Conservation (phyloP, 2,797 vertebrate species). For the Urophycis tenuis region DNA sequence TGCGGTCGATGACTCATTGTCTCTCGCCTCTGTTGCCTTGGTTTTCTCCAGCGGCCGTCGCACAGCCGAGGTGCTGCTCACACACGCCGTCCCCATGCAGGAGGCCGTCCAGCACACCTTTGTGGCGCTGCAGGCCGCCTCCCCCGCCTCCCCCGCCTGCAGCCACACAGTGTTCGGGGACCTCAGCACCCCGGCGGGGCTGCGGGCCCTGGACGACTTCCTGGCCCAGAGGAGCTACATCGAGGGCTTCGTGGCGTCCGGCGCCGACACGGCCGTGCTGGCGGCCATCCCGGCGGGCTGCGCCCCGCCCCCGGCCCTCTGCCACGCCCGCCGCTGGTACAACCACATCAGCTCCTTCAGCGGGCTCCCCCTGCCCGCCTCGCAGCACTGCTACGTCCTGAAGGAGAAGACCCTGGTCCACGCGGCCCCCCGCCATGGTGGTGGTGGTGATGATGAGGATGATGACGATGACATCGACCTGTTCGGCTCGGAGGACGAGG, state of each 20-base stretch:
- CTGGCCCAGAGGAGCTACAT: conserved; percentile 88
- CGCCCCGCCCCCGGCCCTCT: conserved; percentile 74
- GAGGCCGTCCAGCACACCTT: conserved; percentile 48
- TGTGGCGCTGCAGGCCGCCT: background rate
- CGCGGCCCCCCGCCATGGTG: conserved; percentile 57
- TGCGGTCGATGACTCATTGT: conserved; percentile 49
- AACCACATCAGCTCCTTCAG: conserved; percentile 86
- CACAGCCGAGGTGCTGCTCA: conserved; percentile 52
- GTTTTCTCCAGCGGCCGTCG: conserved; percentile 65
- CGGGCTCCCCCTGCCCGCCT: conserved; percentile 77
- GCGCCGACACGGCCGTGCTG: conserved; percentile 82
- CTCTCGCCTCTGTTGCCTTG: conserved; percentile 64
- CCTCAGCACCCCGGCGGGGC: conserved; percentile 75
- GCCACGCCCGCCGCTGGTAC: conserved; percentile 89
- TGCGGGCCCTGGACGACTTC: conserved; percentile 83
- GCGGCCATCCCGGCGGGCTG: conserved; percentile 69
- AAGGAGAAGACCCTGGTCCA: conserved; percentile 62
- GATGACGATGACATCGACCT: conserved; percentile 85
- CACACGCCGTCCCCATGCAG: conserved; percentile 48
- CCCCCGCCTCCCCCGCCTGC: background rate
- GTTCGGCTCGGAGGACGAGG: conserved; percentile 92
- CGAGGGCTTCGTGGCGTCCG: conserved; percentile 82
- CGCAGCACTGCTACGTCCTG: conserved; percentile 80
- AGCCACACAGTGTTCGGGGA: conserved; percentile 85
- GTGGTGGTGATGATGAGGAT: background rate